Evolutionary conservation across 2,888 invertebrate species (phyloP).

Genomic region (Apotomis turbidana): DNA sequence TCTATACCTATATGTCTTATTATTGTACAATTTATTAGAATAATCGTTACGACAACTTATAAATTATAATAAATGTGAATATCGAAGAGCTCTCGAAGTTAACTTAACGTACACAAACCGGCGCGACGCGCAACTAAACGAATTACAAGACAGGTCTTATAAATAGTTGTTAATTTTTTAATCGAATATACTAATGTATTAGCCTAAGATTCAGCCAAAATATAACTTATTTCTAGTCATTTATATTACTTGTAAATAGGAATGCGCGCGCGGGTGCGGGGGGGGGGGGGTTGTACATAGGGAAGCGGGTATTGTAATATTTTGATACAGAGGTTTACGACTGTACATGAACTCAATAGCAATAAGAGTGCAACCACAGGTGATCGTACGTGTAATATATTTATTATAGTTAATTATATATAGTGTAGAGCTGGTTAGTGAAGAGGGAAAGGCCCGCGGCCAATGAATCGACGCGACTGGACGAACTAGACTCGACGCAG

Average conservation of each 20-base stretch:
- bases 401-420: conserved; percentile 53
- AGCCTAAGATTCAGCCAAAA: conserved; percentile 55
- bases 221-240: conserved; percentile 53
- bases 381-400: conserved; percentile 60
- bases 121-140: conserved; percentile 62
- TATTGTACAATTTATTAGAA: conserved; percentile 6
- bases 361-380: conserved; percentile 71
- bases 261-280: conserved; percentile 57
- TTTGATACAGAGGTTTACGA: conserved; percentile 49
- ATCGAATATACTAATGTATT: conserved; percentile 49
- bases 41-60: conserved; percentile 5
- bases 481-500: background rate
- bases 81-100: conserved; percentile 7
- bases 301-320: conserved; percentile 46
- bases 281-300: conserved; percentile 58
- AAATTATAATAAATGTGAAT: conserved; percentile 24
- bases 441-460: conserved; percentile 32
- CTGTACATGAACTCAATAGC: conserved; percentile 57
- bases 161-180: conserved; percentile 56
- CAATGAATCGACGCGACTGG: background rate
- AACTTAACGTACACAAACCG: conserved; percentile 9
- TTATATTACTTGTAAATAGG: conserved; percentile 65
- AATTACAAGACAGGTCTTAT: conserved; percentile 74
- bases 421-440: conserved; percentile 38
- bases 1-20: conserved; percentile 5